Evolutionary conservation across 1,140 invertebrate species (phyloP), one percentile per base, ranked within the genome.

Genomic region (Archegozetes longisetosus): DNA sequence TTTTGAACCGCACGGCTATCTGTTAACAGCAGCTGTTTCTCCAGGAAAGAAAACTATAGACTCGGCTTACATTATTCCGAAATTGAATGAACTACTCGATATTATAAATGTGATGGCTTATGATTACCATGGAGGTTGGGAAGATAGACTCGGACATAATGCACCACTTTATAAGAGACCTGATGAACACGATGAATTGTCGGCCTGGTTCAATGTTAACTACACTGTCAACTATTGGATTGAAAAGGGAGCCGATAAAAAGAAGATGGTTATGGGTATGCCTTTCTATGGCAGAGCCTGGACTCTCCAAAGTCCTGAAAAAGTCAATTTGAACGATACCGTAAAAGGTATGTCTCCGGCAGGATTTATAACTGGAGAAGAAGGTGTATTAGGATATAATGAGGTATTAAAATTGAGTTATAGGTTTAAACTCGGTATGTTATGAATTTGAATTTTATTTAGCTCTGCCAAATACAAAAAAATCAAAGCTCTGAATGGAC

Each of bases 21-120:
- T 80, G 1, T 66, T 82, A 2, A 74, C 77, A 1, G 70, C 79
- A 14, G 76, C 80, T 6, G 76, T 79, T 14, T 75, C 79, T 6
- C 76, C 79, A 17, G 77, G 76, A 2, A 69, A 67, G 50, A 64
- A 68, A 68, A 65, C 76, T 71, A 85, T 61, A 75, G 64, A 69
- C 23, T 58, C 79, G 2, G 86, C 84, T 0, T 94, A 92, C 66
- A 85, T 93, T 63, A 71, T 91, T 1, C 70, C 74, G 0, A 69
- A 76, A 1, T 72, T 93, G 25, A 82, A 80, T 0, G 69, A 76
- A n/a, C 23, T 78, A 47, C 79, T 82, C 3, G 86, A 91, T 65
- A 89, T 89, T 66, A 77, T 92, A 68, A 86, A 85, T 1, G 80
- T 90, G 0, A 89, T 91, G 86, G 93, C 63, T 70, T 91, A 89